These are phyloP conservation scores for Cheilosia variabilis DNA, from an alignment of 2,888 invertebrate species.

Conservation along the genomic window DNA sequence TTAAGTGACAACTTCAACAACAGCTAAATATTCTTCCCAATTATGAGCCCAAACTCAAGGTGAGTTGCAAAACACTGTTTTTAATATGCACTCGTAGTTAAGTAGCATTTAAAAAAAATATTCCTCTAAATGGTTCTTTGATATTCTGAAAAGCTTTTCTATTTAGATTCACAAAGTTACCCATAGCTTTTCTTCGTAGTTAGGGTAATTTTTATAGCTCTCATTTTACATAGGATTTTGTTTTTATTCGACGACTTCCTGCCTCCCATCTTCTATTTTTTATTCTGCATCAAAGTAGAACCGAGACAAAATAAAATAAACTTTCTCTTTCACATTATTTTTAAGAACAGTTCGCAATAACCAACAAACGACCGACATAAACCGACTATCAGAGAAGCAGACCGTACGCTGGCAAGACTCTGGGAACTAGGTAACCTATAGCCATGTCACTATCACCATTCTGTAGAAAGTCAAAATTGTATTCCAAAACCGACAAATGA, in stretches of 20 bases:
- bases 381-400: slow-evolving; percentile 9
- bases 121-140: background rate
- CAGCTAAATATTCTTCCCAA: background rate
- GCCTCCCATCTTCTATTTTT: background rate
- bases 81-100: background rate
- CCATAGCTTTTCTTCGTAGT: background rate
- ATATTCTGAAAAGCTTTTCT: slow-evolving; percentile 1
- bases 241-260: background rate
- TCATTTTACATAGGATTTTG: background rate
- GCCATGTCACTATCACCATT: slow-evolving; percentile 14
- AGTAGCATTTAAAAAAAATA: background rate
- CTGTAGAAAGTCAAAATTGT: slow-evolving; percentile 55
- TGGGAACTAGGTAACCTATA: slow-evolving; percentile 67
- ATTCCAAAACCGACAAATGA: slow-evolving; percentile 1
- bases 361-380: slow-evolving; percentile 7
- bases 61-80: background rate
- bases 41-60: background rate
- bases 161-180: background rate
- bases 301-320: slow-evolving; percentile 16
- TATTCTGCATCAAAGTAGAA: slow-evolving; percentile 12
- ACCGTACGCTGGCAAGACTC: slow-evolving; percentile 10
- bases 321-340: slow-evolving; percentile 55
- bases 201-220: slow-evolving; percentile 7
- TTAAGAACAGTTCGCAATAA: slow-evolving; percentile 20
- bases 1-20: too few relatives aligned